Evolutionary conservation across 2,113 vertebrate species (phyloP).

Genomic region (Sinocyclocheilus grahami): DNA sequence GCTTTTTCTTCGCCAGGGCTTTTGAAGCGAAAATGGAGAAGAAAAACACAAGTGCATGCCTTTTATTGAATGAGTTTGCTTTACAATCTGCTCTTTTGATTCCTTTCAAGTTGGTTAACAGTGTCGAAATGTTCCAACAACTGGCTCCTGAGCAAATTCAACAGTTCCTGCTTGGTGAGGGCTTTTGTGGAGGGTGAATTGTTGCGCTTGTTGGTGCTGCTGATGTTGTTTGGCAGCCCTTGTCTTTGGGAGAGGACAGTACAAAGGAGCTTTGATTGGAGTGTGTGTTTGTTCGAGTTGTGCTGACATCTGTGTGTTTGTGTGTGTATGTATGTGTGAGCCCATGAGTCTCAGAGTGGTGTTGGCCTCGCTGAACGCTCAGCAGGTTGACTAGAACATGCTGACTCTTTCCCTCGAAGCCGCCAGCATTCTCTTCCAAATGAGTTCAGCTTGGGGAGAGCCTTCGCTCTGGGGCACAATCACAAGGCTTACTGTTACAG

Average conservation of each 20-base stretch:
- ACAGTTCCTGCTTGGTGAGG: slow-evolving; percentile 24
- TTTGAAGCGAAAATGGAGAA: neutral
- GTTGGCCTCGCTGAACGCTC: slow-evolving; percentile 59
- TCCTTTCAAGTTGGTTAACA: slow-evolving; percentile 27
- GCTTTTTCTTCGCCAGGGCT: neutral
- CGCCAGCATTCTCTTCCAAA: slow-evolving; percentile 82
- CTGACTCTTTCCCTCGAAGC: slow-evolving; percentile 68
- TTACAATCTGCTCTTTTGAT: slow-evolving; percentile 22
- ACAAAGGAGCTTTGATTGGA: slow-evolving; percentile 67
- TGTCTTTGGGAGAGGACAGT: slow-evolving; percentile 63
- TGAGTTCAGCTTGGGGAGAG: slow-evolving; percentile 71
- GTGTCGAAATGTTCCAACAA: slow-evolving; percentile 27
- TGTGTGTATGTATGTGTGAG: slow-evolving; percentile 17
- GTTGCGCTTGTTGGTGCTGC: slow-evolving; percentile 37
- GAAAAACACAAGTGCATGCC: neutral
- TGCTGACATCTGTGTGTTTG: slow-evolving; percentile 38
- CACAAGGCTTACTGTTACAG: slow-evolving; percentile 56
- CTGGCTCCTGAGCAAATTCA: slow-evolving; percentile 34
- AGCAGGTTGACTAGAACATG: slow-evolving; percentile 61
- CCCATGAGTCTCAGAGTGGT: slow-evolving; percentile 54
- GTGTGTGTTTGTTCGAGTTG: slow-evolving; percentile 45
- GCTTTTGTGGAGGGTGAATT: slow-evolving; percentile 20
- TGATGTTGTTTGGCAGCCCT: slow-evolving; percentile 44
- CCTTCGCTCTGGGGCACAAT: slow-evolving; percentile 56
- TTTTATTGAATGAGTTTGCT: slow-evolving; percentile 19